These are phyloP conservation scores for Oxyura jamaicensis DNA, from an alignment of 2,113 vertebrate genomes.

Conservation along the genomic window DNA sequence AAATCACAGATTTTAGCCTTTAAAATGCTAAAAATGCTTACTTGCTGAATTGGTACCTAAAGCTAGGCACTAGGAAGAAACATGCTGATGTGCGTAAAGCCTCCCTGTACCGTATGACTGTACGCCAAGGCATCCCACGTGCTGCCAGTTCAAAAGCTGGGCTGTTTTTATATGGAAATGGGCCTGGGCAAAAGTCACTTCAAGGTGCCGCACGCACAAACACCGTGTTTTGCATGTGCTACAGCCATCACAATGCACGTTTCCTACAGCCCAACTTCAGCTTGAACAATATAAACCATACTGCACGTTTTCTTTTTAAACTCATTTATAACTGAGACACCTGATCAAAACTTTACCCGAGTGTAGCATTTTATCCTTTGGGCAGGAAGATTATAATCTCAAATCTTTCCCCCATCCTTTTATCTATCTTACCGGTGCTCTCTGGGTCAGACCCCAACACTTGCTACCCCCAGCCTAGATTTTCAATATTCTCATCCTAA, in stretches of 20 bases:
- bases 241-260: fast-evolving
- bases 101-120: neutral
- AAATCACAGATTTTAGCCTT: neutral
- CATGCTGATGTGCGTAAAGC: neutral
- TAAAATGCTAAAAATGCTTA: neutral
- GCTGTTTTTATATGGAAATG: fast-evolving
- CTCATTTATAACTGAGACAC: neutral
- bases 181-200: fast-evolving
- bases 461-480: too few relatives aligned
- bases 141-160: neutral
- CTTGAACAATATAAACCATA: fast-evolving
- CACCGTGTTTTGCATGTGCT: fast-evolving
- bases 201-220: fast-evolving
- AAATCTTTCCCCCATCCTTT: neutral
- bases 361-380: too few relatives aligned
- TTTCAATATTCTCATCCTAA: neutral
- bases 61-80: neutral
- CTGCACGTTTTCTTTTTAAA: neutral
- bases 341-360: neutral
- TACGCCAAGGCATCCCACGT: neutral
- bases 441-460: neutral
- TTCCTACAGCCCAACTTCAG: fast-evolving
- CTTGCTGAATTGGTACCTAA: neutral
- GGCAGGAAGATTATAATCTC: neutral
- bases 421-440: too few relatives aligned